Percentiles rank a stretch among this genome's conserved stretches.
Evolutionary conservation across 1,140 invertebrate genomes (phyloP).

Genomic region (Lepidurus arcticus): DNA sequence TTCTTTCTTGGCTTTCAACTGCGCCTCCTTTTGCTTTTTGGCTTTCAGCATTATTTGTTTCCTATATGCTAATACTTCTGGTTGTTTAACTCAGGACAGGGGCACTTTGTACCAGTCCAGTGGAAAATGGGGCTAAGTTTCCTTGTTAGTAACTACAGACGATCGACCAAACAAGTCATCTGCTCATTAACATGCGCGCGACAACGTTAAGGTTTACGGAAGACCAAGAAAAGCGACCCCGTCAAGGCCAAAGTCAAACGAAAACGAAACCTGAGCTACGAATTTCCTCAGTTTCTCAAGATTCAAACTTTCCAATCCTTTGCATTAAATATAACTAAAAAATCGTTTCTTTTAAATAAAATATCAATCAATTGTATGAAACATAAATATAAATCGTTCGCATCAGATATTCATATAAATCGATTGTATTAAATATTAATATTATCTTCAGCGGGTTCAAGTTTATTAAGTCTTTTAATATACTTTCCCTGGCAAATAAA

Average conservation of each 20-base stretch:
- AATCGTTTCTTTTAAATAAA: too few relatives aligned
- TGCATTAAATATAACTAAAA: too few relatives aligned
- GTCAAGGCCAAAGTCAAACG: neutral
- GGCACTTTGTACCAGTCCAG: neutral
- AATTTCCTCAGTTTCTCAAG: too few relatives aligned
- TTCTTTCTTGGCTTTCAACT: conserved; percentile 30
- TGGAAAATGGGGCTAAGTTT: neutral
- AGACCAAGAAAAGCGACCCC: neutral
- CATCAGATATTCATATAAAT: too few relatives aligned
- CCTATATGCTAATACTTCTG: neutral
- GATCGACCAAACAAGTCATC: conserved; percentile 10
- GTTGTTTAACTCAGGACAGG: neutral
- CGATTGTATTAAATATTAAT: too few relatives aligned
- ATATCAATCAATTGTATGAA: too few relatives aligned
- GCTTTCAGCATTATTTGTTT: conserved; percentile 25
- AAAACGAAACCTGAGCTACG: too few relatives aligned
- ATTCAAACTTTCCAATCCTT: too few relatives aligned
- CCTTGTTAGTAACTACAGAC: neutral
- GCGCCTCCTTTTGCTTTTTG: conserved; percentile 31
- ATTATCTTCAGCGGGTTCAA: too few relatives aligned
- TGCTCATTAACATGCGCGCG: conserved; percentile 13
- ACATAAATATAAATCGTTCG: too few relatives aligned
- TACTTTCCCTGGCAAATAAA: too few relatives aligned
- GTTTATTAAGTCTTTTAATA: too few relatives aligned
- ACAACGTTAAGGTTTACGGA: conserved; percentile 9